phyloP scores from a whole-genome alignment of 2,113 vertebrate genomes.

The Tretioscincus oriximinensis region DNA sequence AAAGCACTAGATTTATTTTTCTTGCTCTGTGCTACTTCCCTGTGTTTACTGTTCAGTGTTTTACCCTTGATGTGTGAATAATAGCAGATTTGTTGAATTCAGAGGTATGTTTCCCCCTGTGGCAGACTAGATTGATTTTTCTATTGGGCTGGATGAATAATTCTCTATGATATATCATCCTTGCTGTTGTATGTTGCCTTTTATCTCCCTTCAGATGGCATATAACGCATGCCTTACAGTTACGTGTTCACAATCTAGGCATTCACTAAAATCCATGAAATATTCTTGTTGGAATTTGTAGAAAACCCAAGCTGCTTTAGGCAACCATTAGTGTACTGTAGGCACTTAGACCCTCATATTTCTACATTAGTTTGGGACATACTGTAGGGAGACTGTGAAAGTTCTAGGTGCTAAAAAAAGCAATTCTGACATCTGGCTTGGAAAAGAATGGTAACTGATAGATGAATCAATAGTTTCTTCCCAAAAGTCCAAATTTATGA shows the following conservation, averaged over 20 bases:
- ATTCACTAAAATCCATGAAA: constrained; percentile 16
- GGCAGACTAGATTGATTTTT: constrained; percentile 40
- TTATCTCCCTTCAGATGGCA: constrained; percentile 35
- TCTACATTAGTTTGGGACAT: constrained; percentile 18
- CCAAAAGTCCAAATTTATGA: no score
- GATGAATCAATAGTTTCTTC: no score
- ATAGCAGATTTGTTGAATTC: constrained; percentile 30
- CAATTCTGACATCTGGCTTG: no score
- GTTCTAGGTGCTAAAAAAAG: neutral
- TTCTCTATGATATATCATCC: constrained; percentile 42
- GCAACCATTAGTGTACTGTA: constrained; percentile 10
- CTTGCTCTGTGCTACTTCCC: neutral
- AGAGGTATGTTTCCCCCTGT: neutral
- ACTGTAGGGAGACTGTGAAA: constrained; percentile 14
- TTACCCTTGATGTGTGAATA: constrained; percentile 26
- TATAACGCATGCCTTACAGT: constrained; percentile 27
- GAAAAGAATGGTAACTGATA: no score
- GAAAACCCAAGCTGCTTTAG: constrained; percentile 40
- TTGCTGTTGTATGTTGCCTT: neutral
- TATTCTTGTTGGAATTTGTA: constrained; percentile 26
- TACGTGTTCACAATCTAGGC: constrained; percentile 27
- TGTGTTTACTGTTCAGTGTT: constrained; percentile 19
- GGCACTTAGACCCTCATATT: neutral
- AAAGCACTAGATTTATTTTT: neutral
- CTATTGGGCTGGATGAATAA: constrained; percentile 36